Evolutionary conservation across 2,888 invertebrate genomes (phyloP).

Genomic region (Sisyra terminalis): DNA sequence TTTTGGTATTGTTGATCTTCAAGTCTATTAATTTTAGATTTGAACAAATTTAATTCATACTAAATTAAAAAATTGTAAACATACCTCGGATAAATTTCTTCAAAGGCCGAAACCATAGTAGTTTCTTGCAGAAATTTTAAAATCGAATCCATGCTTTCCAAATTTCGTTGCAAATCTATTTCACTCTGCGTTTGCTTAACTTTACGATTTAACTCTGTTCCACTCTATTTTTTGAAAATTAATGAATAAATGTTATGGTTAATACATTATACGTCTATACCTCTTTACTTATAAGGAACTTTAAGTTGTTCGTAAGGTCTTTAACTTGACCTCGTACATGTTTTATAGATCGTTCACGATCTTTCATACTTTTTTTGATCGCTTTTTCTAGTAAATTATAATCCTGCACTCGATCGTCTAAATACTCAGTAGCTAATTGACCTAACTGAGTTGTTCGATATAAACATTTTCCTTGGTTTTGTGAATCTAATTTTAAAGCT

Average conservation of each 20-base stretch:
- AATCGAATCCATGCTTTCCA: constrained; percentile 24
- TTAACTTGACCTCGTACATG: constrained; percentile 27
- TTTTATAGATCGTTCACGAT: constrained; percentile 37
- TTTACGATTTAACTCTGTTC: constrained; percentile 5
- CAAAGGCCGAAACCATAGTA: neutral
- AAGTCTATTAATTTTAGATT: neutral
- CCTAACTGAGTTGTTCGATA: constrained; percentile 47
- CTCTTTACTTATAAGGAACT: constrained; percentile 27
- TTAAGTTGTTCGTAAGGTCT: constrained; percentile 26
- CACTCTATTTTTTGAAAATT: constrained; percentile 7
- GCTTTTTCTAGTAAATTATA: constrained; percentile 38
- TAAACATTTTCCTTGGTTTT: constrained; percentile 41
- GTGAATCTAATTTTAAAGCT: constrained; percentile 37
- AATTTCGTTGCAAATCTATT: constrained; percentile 20
- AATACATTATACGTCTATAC: constrained; percentile 18
- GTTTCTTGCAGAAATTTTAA: constrained; percentile 17
- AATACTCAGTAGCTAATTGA: constrained; percentile 46
- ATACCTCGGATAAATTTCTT: neutral
- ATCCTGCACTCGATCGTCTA: constrained; percentile 42
- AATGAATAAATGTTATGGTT: constrained; percentile 6
- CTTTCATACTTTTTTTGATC: constrained; percentile 44
- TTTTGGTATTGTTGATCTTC: neutral
- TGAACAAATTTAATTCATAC: too few species aligned
- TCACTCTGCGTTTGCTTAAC: constrained; percentile 17
- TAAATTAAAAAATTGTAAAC: too few species aligned